Conservation (phyloP, 35 echinoderm and acorn worm species). For the Ptychodera flava region DNA sequence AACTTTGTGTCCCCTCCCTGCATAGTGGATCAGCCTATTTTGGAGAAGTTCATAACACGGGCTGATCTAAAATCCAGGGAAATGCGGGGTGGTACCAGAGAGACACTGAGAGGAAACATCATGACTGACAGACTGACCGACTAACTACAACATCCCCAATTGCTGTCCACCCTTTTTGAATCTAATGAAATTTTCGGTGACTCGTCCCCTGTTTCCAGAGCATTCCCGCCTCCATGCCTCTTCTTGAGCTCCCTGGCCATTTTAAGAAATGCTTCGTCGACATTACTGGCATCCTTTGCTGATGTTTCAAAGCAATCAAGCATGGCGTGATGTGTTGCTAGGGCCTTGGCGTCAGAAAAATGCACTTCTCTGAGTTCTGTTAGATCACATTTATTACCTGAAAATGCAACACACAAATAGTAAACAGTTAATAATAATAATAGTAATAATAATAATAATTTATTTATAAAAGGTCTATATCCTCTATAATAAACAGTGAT, state of each 20-base stretch:
- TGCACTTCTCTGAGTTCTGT: slow-evolving; percentile 80
- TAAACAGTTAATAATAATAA: too few species aligned
- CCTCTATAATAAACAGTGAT: too few species aligned
- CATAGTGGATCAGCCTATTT: too few species aligned
- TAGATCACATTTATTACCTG: slow-evolving; percentile 95
- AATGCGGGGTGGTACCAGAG: too few species aligned
- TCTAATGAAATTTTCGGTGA: slow-evolving; percentile 60
- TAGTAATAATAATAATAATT: too few species aligned
- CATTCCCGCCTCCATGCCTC: slow-evolving; percentile 65
- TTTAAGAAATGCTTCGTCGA: slow-evolving; percentile 80
- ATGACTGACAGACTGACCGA: too few species aligned
- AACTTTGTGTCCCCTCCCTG: too few species aligned
- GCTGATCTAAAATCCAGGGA: too few species aligned
- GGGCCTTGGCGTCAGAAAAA: slow-evolving; percentile 56
- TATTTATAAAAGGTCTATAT: too few species aligned
- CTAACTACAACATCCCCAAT: slow-evolving; percentile 72
- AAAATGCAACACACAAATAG: too few species aligned
- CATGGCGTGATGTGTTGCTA: slow-evolving; percentile 83
- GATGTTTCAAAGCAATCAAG: slow-evolving; percentile 90
- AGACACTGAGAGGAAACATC: too few species aligned
- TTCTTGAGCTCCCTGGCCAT: slow-evolving; percentile 78
- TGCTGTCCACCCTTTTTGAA: slow-evolving; percentile 70
- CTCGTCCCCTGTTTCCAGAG: slow-evolving; percentile 64
- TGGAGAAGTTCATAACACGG: too few species aligned
- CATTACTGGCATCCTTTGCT: slow-evolving; percentile 94